Evolutionary conservation across 2,113 vertebrate species (phyloP), one percentile per base, ranked within the genome.

Genomic region (Rissa tridactyla): DNA sequence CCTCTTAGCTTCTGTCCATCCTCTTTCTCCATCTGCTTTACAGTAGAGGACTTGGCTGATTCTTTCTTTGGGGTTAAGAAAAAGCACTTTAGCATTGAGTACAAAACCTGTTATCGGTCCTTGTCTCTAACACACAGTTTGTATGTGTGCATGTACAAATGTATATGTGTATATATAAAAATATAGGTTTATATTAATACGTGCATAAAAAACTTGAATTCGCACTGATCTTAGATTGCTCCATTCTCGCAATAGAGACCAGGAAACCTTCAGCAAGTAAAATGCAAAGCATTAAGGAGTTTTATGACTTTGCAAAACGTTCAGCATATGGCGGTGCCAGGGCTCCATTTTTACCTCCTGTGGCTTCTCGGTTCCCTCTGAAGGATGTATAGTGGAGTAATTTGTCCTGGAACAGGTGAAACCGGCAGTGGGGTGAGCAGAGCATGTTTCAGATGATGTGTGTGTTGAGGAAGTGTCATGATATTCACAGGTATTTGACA

Each of bases 81-180:
- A 46, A 57, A 80, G 26, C 9, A 14, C 68, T 38, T 80, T 4
- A 64, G n/a, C 11, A 6, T 2, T 4, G 34, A 76, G 36, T 19
- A 25, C 26, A 26, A 76, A 66, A 22, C 5, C 7, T 18, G 0
- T 13, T 10, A 32, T 9, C 0, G 8, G 34, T 30, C 49, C 22
- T 65, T 44, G 17, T 58, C 32, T 70, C 36, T 52, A 38, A 9
- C 30, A 14, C n/a, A 15, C 16, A 7, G 7, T 40, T 20, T 19
- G 38, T 42, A 17, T 42, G 44, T 47, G 4, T 11, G 19, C 26
- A 13, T 18, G 13, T 47, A 5, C 57, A 57, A 23, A 32, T 18
- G 10, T 40, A 5, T 23, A 4, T 15, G 6, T 34, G 11, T 19
- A 4, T 61, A 9, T 23, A 10, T 13, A 25, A 3, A 58, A 29